Evolutionary conservation across 2,113 vertebrate species (phyloP).

Genomic region (Actenoides hombroni): DNA sequence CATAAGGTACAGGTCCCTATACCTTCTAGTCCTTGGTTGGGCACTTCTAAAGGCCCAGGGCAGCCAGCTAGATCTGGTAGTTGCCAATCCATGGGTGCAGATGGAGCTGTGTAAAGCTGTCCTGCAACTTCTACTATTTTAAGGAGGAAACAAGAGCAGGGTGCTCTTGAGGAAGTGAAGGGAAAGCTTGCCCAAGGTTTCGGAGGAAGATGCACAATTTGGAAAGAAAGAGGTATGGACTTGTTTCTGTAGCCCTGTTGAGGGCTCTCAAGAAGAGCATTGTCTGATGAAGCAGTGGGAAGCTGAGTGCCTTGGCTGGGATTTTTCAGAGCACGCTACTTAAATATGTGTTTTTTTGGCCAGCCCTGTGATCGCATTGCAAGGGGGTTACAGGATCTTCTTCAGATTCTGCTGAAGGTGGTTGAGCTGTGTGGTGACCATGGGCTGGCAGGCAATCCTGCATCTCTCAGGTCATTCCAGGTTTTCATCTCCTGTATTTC

Average conservation of each 20-base stretch:
- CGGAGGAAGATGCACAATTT: not conserved
- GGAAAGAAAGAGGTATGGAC: not conserved
- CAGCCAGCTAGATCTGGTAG: not conserved
- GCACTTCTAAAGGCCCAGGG: not conserved
- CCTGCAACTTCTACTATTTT: not conserved
- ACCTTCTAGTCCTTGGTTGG: not conserved
- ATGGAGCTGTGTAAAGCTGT: not conserved
- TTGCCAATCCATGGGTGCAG: not conserved
- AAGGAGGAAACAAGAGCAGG: not conserved
- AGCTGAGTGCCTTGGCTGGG: not conserved
- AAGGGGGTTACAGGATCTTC: not conserved
- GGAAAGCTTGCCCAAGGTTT: not conserved
- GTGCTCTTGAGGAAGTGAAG: not conserved
- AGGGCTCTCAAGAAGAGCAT: not conserved
- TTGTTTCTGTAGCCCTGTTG: not conserved
- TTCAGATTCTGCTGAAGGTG: not conserved
- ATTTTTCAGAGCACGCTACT: not conserved
- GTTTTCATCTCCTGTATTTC: not conserved
- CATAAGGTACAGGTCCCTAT: fast-evolving
- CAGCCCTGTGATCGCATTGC: not conserved
- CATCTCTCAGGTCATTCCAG: not conserved
- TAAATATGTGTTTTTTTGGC: not conserved
- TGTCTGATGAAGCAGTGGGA: not conserved
- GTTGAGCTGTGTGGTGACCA: not conserved
- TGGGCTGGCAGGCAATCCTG: not conserved